phyloP scores from a whole-genome alignment of 2,113 vertebrate genomes.

The Podarcis muralis region DNA sequence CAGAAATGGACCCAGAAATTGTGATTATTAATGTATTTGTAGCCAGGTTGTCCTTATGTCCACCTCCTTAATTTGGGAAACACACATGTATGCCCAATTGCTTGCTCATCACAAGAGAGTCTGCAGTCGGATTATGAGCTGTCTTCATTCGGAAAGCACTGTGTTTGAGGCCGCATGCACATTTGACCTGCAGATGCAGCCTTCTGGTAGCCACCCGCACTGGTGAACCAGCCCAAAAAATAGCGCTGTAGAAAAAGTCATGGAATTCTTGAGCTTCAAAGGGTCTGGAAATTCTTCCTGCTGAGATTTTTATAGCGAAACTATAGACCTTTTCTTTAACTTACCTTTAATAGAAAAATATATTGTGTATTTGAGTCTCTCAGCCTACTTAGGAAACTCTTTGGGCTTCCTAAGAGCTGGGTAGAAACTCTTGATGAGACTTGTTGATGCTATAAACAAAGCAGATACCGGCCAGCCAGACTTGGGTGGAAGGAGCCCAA shows the following conservation, averaged over 20 bases:
- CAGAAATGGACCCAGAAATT: not conserved
- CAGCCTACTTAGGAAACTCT: not conserved
- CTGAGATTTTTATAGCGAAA: not conserved
- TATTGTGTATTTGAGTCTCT: not conserved
- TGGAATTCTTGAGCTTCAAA: not conserved
- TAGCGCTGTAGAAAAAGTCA: not conserved
- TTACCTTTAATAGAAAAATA: not conserved
- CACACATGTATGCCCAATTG: too few relatives aligned
- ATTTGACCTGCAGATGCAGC: not conserved
- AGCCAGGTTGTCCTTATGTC: not conserved
- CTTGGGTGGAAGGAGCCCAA: too few relatives aligned
- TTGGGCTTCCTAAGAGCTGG: not conserved
- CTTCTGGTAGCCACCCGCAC: not conserved
- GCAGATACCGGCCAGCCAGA: too few relatives aligned
- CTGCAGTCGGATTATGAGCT: not conserved
- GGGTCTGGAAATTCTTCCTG: not conserved
- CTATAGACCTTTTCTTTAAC: not conserved
- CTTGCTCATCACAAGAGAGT: not conserved
- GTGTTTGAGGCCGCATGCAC: not conserved
- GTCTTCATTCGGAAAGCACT: not conserved
- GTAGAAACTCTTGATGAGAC: too few relatives aligned
- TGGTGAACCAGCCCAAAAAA: not conserved
- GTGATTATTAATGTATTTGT: not conserved
- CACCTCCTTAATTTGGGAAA: not conserved
- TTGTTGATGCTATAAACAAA: not conserved